Base-by-base conservation (phyloP, 1,140 invertebrate genomes). In the Heliconius himera region DNA sequence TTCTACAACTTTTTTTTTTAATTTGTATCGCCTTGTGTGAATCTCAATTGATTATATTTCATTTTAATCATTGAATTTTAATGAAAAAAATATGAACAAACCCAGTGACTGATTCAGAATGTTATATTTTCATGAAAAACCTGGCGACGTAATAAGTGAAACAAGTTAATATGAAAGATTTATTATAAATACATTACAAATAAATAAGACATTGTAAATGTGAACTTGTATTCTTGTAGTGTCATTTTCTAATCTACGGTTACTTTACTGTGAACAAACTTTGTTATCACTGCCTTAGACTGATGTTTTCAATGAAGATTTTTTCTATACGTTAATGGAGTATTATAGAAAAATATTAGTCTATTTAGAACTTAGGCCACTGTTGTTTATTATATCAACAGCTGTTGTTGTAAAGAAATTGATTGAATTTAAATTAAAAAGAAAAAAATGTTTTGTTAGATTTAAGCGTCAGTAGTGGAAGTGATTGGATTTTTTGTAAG, bases 261-360 rank as follows among this genome's bases (percentile, higher is more conserved):
- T 49, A 73, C 72, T 46, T 73, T 73, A 49, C 56, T 82, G 79
- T 76, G 87, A 90, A 88, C 88, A 92, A 88, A 92, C 85, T 92
- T 89, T 89, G 84, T 93, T 91, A 89, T 91, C 92, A 93, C 92
- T 94, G 91, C 92, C 91, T 93, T 90, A 90, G 91, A 93, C 91
- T 92, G 92, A 93, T 89, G 87, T 92, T 92, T 90, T 90, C 85
- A 91, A 90, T 91, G 82, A 89, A 91, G 83, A 88, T 85, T 84
- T 89, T 89, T 91, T 89, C 86, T 89, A 88, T 91, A 81, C 84
- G 86, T 90, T 90, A 81, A 88, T 83, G 84, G 86, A 91, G 86
- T 91, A 91, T 91, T 91, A 91, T 89, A 88, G 81, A 86, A 79
- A 85, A 87, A 82, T 74, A 83, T 85, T 89, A 88, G 85, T 87